Evolutionary conservation across 2,113 vertebrate species (phyloP), one percentile per base, ranked within the genome.

Genomic region (Apeltes quadracus): DNA sequence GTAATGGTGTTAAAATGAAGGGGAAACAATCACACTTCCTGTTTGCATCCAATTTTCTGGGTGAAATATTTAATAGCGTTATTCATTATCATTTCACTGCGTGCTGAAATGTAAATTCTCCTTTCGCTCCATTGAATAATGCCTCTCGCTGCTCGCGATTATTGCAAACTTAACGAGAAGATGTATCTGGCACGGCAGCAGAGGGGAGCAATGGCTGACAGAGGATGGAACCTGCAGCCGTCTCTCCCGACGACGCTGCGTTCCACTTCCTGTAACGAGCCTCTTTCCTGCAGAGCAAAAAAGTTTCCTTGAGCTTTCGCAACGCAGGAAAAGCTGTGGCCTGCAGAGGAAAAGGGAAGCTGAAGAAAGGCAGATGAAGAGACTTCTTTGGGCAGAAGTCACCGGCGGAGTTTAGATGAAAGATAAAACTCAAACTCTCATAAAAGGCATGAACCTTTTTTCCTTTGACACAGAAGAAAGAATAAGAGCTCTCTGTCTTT

Each of bases 361-460:
- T 39, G 23, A 79, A 62, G 15, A 54, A 66, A 9, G 18, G 61
- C 57, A 80, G 66, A 80, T 75, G 59, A 88, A 84, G 57, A 74
- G 22, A 64, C 23, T 61, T 76, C 51, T 76, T 27, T 58, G 74
- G 68, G 50, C 76, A 56, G 61, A 57, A 46, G 43, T 76, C 56
- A 69, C 53, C 75, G 70, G 66, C 71, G 74, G 77, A 81, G 67
- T 83, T 61, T 32, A 71, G 78, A 84, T 85, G 80, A 89, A 88
- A 88, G 78, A 16, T 23, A 61, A 71, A 80, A 68, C 41, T 59
- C 50, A n/a, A n/a, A n/a, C n/a, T 70, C 38, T 44, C 68, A 90
- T 90, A 65, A 90, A 90, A 90, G 69, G 7, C 22, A 53, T 38
- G 46, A 62, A 64, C n/a, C 44, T 61, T 44, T 51, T 64, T 69